Conservation (phyloP, 2,888 invertebrate species). For the Ctenicera cuprea region DNA sequence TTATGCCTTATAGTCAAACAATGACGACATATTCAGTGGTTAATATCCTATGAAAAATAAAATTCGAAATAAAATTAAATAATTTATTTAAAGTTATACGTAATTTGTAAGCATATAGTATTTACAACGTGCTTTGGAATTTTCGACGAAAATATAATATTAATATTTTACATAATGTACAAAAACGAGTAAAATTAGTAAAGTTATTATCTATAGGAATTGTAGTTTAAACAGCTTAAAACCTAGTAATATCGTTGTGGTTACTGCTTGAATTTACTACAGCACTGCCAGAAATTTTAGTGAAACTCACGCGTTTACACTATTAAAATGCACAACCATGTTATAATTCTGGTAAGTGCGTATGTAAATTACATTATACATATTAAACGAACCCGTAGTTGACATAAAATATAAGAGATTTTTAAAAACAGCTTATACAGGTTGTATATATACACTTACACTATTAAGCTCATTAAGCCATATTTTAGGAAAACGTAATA, state of each 20-base stretch:
- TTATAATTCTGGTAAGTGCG: slow-evolving; percentile 49
- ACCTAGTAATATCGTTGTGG: slow-evolving; percentile 66
- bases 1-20: too few species aligned
- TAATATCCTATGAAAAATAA: not conserved
- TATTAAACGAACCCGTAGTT: slow-evolving; percentile 50
- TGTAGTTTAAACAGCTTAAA: slow-evolving; percentile 59
- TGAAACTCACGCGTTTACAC: slow-evolving; percentile 28
- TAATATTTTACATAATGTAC: slow-evolving; percentile 67
- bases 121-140: slow-evolving; percentile 70
- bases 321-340: slow-evolving; percentile 46
- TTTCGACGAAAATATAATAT: slow-evolving; percentile 70
- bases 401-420: slow-evolving; percentile 49
- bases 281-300: slow-evolving; percentile 49
- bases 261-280: slow-evolving; percentile 54
- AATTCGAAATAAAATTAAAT: slow-evolving; percentile 63
- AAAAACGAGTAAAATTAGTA: slow-evolving; percentile 58
- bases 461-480: slow-evolving; percentile 68
- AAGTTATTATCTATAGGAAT: slow-evolving; percentile 58
- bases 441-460: slow-evolving; percentile 63
- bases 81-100: slow-evolving; percentile 67
- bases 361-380: slow-evolving; percentile 50
- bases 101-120: slow-evolving; percentile 68
- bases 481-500: slow-evolving; percentile 60
- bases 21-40: too few species aligned
- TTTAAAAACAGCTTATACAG: slow-evolving; percentile 49